Conservation (phyloP, 1,140 invertebrate genomes). For the Caenorhabditis inopinata region DNA sequence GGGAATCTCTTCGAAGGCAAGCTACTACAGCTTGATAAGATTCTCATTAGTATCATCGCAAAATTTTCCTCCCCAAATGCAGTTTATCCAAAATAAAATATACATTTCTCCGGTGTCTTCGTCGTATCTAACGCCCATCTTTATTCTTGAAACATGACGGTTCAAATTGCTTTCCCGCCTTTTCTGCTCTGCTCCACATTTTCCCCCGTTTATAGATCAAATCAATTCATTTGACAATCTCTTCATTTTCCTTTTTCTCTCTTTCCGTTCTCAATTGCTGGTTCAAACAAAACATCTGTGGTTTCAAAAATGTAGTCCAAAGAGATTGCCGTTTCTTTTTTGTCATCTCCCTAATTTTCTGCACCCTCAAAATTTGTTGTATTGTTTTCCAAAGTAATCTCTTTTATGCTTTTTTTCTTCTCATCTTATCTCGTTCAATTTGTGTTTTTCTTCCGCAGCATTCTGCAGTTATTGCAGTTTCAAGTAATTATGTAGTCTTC, state of each 20-base stretch:
- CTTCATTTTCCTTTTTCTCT: neutral
- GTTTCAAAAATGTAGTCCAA: neutral
- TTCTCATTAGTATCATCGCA: neutral
- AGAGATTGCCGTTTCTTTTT: neutral
- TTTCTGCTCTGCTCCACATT: neutral
- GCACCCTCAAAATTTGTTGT: neutral
- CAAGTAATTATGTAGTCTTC: conserved; percentile 12
- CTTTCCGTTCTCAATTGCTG: conserved; percentile 23
- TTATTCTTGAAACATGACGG: conserved; percentile 14
- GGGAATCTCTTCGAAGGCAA: conserved; percentile 19
- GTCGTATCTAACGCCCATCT: neutral
- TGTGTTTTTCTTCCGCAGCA: neutral
- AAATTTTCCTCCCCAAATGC: neutral
- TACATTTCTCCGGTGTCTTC: neutral
- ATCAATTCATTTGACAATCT: conserved; percentile 7
- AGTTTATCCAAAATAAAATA: too few species aligned
- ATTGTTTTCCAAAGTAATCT: too few species aligned
- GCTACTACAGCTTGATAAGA: neutral
- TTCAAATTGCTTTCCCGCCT: conserved; percentile 27
- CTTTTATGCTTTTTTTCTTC: neutral
- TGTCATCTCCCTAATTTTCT: neutral
- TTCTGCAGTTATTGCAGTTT: too few species aligned
- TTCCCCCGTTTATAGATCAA: neutral
- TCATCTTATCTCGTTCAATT: neutral
- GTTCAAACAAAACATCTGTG: neutral